phyloP scores from a whole-genome alignment of 2,113 vertebrate genomes.

The Nycticebus coucang region DNA sequence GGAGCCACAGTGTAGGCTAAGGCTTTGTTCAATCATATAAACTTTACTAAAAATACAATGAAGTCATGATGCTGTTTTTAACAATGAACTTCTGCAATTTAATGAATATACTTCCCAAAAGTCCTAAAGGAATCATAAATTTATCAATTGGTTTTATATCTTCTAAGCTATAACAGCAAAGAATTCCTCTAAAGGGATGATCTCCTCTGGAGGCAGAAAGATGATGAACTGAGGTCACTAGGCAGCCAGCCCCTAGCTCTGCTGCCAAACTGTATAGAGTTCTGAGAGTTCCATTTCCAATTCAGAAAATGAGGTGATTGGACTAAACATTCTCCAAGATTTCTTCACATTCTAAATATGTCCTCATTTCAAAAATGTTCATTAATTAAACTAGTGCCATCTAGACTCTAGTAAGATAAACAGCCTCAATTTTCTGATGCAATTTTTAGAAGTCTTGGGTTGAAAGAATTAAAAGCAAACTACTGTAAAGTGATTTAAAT shows the following conservation, averaged over 20 bases:
- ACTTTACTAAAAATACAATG: background rate
- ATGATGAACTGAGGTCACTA: background rate
- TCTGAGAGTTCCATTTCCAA: background rate
- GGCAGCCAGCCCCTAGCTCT: background rate
- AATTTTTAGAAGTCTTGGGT: background rate
- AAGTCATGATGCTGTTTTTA: constrained; percentile 40
- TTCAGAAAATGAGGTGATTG: background rate
- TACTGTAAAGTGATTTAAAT: constrained; percentile 50
- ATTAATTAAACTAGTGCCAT: background rate
- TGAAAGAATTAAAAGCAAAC: constrained; percentile 35
- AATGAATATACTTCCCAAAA: background rate
- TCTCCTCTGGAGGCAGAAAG: background rate
- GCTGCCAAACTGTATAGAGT: background rate
- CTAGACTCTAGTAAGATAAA: background rate
- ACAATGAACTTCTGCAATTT: background rate
- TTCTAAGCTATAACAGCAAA: background rate
- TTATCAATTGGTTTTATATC: constrained; percentile 14
- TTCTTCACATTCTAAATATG: background rate
- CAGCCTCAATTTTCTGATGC: background rate
- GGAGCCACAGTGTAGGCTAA: constrained; percentile 34
- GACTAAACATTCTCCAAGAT: background rate
- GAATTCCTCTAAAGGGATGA: background rate
- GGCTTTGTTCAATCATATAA: constrained; percentile 42
- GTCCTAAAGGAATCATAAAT: background rate
- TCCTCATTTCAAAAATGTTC: constrained; percentile 9